Percentiles rank a stretch among this genome's conserved stretches.
phyloP scores from a whole-genome alignment of 2,888 invertebrate genomes.

The Drosophila mimetica region DNA sequence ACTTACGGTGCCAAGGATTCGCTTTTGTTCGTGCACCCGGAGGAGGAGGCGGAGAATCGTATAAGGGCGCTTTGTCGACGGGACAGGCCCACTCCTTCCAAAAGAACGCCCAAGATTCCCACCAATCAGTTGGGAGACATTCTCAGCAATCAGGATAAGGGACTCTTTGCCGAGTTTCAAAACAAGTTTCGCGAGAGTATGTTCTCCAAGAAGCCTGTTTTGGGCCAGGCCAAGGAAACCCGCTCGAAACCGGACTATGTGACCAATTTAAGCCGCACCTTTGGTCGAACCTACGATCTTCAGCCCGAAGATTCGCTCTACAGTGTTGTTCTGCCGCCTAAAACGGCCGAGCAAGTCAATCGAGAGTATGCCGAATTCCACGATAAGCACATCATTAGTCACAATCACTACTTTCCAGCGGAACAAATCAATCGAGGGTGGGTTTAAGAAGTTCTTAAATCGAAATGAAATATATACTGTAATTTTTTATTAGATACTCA shows the following conservation, averaged over 20 bases:
- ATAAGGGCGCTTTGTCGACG: constrained; percentile 9
- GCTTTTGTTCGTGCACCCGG: background rate
- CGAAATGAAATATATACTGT: background rate
- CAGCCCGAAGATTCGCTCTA: constrained; percentile 38
- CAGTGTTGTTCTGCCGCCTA: constrained; percentile 68
- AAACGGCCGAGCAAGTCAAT: constrained; percentile 66
- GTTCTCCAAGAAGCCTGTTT: background rate
- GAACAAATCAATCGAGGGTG: constrained; percentile 76
- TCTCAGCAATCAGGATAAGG: background rate
- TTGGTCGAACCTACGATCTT: constrained; percentile 50
- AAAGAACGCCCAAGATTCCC: constrained; percentile 8
- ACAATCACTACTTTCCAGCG: constrained; percentile 79
- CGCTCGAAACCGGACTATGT: constrained; percentile 72
- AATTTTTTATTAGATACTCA: constrained; percentile 61
- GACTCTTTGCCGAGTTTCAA: constrained; percentile 1
- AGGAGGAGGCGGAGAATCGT: constrained; percentile 12
- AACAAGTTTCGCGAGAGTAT: constrained; percentile 9
- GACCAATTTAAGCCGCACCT: constrained; percentile 73
- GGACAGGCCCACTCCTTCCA: background rate
- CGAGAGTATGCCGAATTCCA: constrained; percentile 71
- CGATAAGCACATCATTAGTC: constrained; percentile 77
- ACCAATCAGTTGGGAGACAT: background rate
- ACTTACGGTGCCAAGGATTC: background rate
- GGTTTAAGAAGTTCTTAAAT: too few species aligned
- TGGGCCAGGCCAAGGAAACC: constrained; percentile 66